Evolutionary conservation across 2,113 vertebrate genomes (phyloP).

Genomic region (Nymphicus hollandicus): DNA sequence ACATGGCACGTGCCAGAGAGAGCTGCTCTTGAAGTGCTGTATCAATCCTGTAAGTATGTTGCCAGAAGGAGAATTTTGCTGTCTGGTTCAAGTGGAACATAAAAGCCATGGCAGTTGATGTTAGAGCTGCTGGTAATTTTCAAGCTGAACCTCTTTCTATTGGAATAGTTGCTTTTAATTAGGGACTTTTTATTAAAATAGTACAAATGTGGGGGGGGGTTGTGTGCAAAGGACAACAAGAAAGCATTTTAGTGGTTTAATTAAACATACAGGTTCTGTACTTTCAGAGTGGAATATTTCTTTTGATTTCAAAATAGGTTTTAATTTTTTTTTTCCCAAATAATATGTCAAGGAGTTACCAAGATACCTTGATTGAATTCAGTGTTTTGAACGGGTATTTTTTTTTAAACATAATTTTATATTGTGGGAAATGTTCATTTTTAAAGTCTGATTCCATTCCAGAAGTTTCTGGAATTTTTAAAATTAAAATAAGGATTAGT

Average conservation of each 20-base stretch:
- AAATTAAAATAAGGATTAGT: background rate
- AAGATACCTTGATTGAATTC: background rate
- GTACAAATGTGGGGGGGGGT: background rate
- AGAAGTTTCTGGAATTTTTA: background rate
- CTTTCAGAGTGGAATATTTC: background rate
- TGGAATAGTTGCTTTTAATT: background rate
- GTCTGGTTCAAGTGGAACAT: background rate
- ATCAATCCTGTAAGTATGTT: background rate
- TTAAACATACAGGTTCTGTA: background rate
- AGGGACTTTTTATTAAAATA: background rate
- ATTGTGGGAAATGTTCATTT: background rate
- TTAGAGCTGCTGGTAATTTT: background rate
- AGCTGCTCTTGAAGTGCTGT: background rate
- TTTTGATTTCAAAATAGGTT: background rate
- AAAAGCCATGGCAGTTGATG: background rate
- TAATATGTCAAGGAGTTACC: background rate
- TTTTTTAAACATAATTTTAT: background rate
- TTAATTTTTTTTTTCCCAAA: background rate
- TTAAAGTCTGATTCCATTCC: background rate
- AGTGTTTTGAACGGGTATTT: background rate
- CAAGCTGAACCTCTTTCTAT: background rate
- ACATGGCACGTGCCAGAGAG: fast-evolving
- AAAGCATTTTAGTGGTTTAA: background rate
- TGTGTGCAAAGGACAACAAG: background rate
- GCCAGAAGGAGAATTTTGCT: background rate